Base-by-base conservation (phyloP, 2,888 invertebrate genomes). In the Girardia tigrina region DNA sequence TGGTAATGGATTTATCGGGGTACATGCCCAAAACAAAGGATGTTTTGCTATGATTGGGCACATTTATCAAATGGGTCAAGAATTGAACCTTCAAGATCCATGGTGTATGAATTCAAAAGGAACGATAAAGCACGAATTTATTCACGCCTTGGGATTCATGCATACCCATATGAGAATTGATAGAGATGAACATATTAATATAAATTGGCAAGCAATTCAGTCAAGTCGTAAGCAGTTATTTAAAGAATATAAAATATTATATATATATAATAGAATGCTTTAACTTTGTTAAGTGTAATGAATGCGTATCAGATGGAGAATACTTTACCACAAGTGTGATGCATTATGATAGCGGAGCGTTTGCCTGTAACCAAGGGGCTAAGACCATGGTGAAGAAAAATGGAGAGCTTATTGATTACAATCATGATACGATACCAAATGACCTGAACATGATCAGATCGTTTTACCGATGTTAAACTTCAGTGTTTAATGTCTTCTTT, bases 121-220 rank as follows among this genome's bases (percentile, higher is more conserved):
- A 56, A 56, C 56, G n/a, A 56, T 56, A n/a, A 56, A 56, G 23
- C 56, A 56, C 56, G 56, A 56, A 56, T 56, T 56, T 56, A 56
- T 56, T n/a, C 56, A 56, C 56, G 56, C 56, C n/a, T 23, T 56
- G 20, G 56, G 56, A n/a, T 56, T 56, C 56, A 56, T 56, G 56
- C 56, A 56, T 16, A 56, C 56, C 23, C 56, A 56, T 23, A 56
- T 56, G 56, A 56, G 56, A 56, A 4, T 6, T 16, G 56, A 56
- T 23, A 56, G 56, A 56, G 56, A 56, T 4, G 23, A 56, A 6
- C 23, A 56, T n/a, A 56, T 56, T n/a, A 56, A n/a, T 4, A 56
- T 56, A 6, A 56, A 56, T n/a, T 56, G 56, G 56, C 8, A 56
- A n/a, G 23, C n/a, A 20, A 4, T n/a, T 8, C 56, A 56, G 23